Evolutionary conservation across 2,113 vertebrate species (phyloP).

Genomic region (Rhabdomys dilectus): DNA sequence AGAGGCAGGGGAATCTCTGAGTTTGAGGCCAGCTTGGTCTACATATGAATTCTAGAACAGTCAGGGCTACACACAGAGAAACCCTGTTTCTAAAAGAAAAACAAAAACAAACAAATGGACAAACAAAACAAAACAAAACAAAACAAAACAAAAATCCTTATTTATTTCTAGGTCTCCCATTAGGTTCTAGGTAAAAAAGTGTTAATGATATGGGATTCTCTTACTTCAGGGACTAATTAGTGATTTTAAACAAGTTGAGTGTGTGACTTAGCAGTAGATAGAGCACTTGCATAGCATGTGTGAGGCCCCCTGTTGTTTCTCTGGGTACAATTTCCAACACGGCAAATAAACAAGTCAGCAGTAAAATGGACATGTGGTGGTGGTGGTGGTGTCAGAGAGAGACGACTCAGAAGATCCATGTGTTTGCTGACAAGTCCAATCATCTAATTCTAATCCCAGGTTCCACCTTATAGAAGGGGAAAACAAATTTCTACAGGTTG

Average conservation of each 20-base stretch:
- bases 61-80: too few species aligned
- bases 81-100: too few species aligned
- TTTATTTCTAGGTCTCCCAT: neutral
- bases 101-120: too few species aligned
- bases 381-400: neutral
- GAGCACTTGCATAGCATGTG: neutral
- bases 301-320: neutral
- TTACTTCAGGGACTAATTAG: neutral
- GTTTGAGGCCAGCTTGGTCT: too few species aligned
- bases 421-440: neutral
- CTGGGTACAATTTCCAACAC: neutral
- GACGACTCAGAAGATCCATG: neutral
- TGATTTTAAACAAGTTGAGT: neutral
- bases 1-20: too few species aligned
- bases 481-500: neutral
- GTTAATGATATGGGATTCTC: neutral
- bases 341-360: neutral
- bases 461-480: neutral
- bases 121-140: too few species aligned
- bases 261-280: neutral
- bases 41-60: too few species aligned
- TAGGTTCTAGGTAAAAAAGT: neutral
- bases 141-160: too few species aligned
- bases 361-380: neutral
- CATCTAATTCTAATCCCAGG: neutral